phyloP scores from a whole-genome alignment of 2,888 invertebrate genomes.

The Bimastos eiseni region DNA sequence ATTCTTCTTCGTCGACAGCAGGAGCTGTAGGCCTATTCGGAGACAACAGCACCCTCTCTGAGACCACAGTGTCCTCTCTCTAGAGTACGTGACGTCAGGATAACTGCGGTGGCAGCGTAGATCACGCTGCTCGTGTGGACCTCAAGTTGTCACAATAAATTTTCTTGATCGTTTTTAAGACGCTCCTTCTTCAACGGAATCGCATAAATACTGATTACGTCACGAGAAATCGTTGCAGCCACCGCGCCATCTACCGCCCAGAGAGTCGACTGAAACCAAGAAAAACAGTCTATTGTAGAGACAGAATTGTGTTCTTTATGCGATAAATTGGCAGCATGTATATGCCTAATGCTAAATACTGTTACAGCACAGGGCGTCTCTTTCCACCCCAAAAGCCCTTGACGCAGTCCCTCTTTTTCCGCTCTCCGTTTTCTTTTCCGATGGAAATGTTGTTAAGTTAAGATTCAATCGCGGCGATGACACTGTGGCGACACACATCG shows the following conservation, averaged over 20 bases:
- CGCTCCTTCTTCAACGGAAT: neutral
- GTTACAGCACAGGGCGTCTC: neutral
- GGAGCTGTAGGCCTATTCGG: neutral
- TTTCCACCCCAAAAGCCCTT: neutral
- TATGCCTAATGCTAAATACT: too few relatives aligned
- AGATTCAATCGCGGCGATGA: neutral
- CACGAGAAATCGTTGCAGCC: neutral
- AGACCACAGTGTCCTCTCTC: neutral
- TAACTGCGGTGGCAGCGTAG: neutral
- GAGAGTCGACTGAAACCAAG: neutral
- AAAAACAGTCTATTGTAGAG: neutral
- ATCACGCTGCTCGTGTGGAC: neutral
- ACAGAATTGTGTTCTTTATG: neutral
- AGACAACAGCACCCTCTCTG: too few relatives aligned
- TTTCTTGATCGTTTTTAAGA: too few relatives aligned
- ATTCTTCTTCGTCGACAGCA: neutral
- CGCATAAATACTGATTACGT: neutral
- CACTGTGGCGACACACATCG: conserved; percentile 6
- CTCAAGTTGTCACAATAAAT: neutral
- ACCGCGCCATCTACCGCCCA: neutral
- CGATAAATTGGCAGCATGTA: neutral
- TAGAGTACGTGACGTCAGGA: too few relatives aligned
- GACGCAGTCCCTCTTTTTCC: neutral
- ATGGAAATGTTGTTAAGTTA: neutral
- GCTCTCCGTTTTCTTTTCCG: neutral